Base-by-base conservation (phyloP, 2,888 invertebrate genomes). In the Thecophora atra region DNA sequence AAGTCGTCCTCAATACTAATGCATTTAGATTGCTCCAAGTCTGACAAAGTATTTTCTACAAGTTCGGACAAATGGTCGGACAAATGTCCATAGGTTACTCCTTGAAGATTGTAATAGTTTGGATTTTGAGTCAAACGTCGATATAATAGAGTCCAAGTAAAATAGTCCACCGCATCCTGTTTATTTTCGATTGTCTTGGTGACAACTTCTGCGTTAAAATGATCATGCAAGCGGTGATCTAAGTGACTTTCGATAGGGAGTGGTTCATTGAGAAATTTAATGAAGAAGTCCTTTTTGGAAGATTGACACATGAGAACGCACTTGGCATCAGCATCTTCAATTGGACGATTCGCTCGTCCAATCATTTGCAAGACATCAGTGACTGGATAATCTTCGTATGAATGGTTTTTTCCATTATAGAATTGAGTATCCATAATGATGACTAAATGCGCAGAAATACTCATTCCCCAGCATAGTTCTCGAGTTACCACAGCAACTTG, bases 101-200 rank as follows among this genome's bases (percentile, higher is more conserved):
- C 97, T 87, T 99, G 98, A 63, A 99, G 88, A 84, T 98, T 98
- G 87, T 99, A 99, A 84, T 99, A 99, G 87, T 99, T 99, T 0
- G 99, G 99, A 88, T 99, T 99, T 88, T 99, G 98, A 1, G 99
- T 98, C 80, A 99, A 90, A 64, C 99, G 89, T 3, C 99, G 89
- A 85, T 99, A 99, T 15, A 99, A 88, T 89, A 99, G 97, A 0
- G 99, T 99, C 99, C 99, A 99, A 0, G 99, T 99, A 24, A 99
- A 89, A 82, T 99, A 99, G 89, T 99, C 99, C 0, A 99, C 99
- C 0, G 99, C 99, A 83, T 99, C 99, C 85, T 99, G 99, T 83
- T 99, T 99, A 88, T 99, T 99, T 88, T 99, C 99, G 79, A 99
- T 97, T 0, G 99, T 99, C 87, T 99, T 99, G 0, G 99, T 99